Evolutionary conservation across 2,888 invertebrate genomes (phyloP).

Genomic region (Epinotia ramella): DNA sequence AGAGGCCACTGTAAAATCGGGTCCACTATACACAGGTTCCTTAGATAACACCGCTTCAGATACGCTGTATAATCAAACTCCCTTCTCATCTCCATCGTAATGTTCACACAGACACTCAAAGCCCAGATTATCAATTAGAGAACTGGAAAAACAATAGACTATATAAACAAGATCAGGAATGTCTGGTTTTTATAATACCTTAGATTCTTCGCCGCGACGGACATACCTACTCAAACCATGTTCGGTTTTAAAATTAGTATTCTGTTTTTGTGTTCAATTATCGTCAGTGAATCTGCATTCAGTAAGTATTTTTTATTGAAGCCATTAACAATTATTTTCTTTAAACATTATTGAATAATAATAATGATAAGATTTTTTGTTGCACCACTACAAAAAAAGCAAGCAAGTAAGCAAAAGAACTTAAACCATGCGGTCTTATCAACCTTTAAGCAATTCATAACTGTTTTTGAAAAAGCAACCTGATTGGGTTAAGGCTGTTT

Average conservation of each 20-base stretch:
- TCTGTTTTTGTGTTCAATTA: conserved; percentile 4
- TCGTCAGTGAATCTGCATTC: conserved; percentile 20
- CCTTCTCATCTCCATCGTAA: no score
- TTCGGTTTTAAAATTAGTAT: neutral
- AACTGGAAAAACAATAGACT: neutral
- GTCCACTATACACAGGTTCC: no score
- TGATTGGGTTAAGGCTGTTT: no score
- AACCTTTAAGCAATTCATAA: no score
- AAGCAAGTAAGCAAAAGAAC: neutral
- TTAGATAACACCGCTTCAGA: no score
- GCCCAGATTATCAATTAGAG: no score
- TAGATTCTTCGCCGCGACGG: neutral
- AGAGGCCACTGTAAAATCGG: no score
- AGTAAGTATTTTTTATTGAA: conserved; percentile 12
- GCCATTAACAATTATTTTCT: neutral
- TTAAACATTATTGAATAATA: neutral
- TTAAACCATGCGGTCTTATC: no score
- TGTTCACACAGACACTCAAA: no score
- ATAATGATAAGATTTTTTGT: no score
- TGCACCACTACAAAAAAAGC: neutral
- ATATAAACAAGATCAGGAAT: conserved; percentile 4
- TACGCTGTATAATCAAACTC: no score
- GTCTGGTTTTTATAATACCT: neutral
- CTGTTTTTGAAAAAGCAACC: no score
- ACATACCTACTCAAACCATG: neutral